phyloP scores from a whole-genome alignment of 2,797 vertebrate genomes.

The Paratrypauchen microcephalus region DNA sequence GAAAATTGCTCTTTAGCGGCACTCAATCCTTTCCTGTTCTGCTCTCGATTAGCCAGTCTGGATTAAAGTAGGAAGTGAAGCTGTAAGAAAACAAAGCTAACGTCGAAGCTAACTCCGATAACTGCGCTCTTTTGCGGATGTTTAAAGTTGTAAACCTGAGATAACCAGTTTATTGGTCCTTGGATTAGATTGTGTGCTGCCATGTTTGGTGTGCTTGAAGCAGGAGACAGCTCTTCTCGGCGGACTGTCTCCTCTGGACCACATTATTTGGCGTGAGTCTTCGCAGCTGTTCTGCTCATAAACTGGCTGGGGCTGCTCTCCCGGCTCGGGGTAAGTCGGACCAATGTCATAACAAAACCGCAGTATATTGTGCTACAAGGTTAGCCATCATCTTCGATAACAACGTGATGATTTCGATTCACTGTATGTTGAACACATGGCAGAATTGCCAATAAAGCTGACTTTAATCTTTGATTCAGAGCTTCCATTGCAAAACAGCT shows the following conservation, averaged over 20 bases:
- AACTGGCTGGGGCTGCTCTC: constrained; percentile 30
- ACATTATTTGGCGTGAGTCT: constrained; percentile 45
- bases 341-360: too few relatives aligned
- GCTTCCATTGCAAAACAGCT: constrained; percentile 1
- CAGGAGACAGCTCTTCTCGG: constrained; percentile 45
- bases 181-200: constrained; percentile 4
- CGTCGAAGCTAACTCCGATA: constrained; percentile 34
- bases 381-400: neutral
- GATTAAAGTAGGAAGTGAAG: constrained; percentile 48
- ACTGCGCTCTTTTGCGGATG: neutral
- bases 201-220: constrained; percentile 39
- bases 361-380: neutral
- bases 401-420: neutral
- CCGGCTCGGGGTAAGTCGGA: constrained; percentile 39
- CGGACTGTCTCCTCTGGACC: constrained; percentile 38
- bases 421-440: too few relatives aligned
- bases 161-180: neutral
- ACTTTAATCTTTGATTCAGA: too few relatives aligned
- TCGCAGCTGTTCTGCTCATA: constrained; percentile 19
- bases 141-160: neutral
- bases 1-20: too few relatives aligned
- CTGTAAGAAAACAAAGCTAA: constrained; percentile 28
- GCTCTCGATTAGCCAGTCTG: constrained; percentile 49
- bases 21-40: constrained; percentile 9
- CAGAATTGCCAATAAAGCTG: too few relatives aligned